These are phyloP conservation scores for Cydia fagiglandana DNA, from an alignment of 1,140 invertebrate species.

Conservation along the genomic window DNA sequence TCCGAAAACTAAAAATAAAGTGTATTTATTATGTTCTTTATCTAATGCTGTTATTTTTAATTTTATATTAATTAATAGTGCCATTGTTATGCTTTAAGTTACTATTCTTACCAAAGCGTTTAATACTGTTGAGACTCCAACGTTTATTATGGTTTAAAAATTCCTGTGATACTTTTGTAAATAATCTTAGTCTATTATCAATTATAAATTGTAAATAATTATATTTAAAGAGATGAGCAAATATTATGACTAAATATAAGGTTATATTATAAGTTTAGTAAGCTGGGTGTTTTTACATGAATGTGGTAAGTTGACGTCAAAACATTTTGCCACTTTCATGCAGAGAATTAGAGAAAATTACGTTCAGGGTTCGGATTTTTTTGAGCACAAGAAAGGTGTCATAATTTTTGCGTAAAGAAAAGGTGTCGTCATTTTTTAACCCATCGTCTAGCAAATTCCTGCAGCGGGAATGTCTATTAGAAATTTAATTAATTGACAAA, in stretches of 20 bases:
- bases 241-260: neutral
- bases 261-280: neutral
- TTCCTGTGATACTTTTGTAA: slow-evolving; percentile 74
- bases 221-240: slow-evolving; percentile 31
- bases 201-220: slow-evolving; percentile 37
- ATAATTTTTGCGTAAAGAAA: too few species aligned
- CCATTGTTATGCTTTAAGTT: neutral
- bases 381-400: too few species aligned
- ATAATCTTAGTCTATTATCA: slow-evolving; percentile 51
- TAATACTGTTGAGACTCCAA: neutral
- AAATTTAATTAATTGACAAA: too few species aligned
- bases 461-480: too few species aligned
- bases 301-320: neutral
- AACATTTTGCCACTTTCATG: neutral
- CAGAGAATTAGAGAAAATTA: neutral
- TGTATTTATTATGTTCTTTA: neutral
- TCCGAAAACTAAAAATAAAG: neutral
- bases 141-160: slow-evolving; percentile 40
- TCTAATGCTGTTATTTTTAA: neutral
- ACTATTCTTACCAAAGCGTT: neutral
- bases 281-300: neutral
- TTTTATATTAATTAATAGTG: neutral
- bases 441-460: too few species aligned
- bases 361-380: neutral
- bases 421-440: too few species aligned